Base-by-base conservation (phyloP, 1,140 invertebrate genomes). In the Leptestheria dahalacensis region DNA sequence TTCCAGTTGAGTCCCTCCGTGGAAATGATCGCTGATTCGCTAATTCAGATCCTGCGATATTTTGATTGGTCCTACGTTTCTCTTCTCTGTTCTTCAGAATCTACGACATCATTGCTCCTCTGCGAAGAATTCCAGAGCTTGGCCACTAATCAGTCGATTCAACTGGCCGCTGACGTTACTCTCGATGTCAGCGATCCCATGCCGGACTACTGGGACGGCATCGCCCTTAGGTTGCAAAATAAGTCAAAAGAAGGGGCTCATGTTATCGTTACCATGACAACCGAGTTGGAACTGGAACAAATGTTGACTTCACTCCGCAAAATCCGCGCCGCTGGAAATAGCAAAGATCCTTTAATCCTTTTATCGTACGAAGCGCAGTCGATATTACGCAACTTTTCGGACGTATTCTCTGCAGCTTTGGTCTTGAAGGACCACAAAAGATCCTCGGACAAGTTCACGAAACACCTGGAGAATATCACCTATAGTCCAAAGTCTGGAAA, bases 111-210 rank as follows among this genome's bases (percentile, higher is more conserved):
- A 25, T 21, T 21, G 3, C 1, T 33, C 18, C 25, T 55, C 26
- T 55, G 53, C 28, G 53, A 55, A 29, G 53, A 55, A 18, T 55
- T 55, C 53, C 53, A 55, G 23, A 55, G 33, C 33, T 25, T 29
- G 25, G 53, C 53, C 11, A 29, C 15, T 1, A 55, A 55, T 18
- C 2, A 26, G 1, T 25, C 26, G 25, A 33, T 55, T 20, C 23
- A 29, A 21, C 33, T 55, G 2, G 53, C 53, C 1, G 53, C 33
- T 20, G 53, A 55, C 33, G n/a, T 55, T 20, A 33, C 53, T 21
- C 25, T 55, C 26, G 33, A 55, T 18, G 26, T 21, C 25, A 20
- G 33, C 12, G 25, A 20, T 15, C 26, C 26, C 20, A 12, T 29
- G 2, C n/a, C 23, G 3, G 33, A 29, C 11, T 55, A 55, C 53